These are phyloP conservation scores for Phylloscopus whistleri DNA, from an alignment of 2,113 vertebrate genomes.

Conservation along the genomic window DNA sequence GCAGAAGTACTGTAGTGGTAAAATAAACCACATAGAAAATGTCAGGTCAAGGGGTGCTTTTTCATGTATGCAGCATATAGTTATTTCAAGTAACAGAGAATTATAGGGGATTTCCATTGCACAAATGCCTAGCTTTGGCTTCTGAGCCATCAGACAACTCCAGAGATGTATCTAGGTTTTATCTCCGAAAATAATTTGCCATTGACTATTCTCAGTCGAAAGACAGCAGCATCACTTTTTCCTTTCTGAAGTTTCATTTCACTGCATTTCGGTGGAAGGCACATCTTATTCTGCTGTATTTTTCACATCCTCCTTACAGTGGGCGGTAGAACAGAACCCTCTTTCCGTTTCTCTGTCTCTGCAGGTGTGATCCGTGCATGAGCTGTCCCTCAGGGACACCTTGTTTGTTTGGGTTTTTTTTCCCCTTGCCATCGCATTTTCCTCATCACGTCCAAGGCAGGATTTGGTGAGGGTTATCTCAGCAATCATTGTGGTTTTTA, in stretches of 20 bases:
- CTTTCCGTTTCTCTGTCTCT: neutral
- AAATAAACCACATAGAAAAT: neutral
- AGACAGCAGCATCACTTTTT: neutral
- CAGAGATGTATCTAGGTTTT: neutral
- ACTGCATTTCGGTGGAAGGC: neutral
- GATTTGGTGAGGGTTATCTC: neutral
- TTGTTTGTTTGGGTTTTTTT: fast-evolving
- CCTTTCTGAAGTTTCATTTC: neutral
- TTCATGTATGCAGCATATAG: neutral
- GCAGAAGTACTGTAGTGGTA: neutral
- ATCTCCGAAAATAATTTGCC: neutral
- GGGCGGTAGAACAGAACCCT: neutral
- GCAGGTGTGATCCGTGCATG: fast-evolving
- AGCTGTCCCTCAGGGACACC: neutral
- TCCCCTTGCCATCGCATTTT: neutral
- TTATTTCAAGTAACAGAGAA: neutral
- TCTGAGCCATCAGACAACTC: neutral
- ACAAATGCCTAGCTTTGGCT: neutral
- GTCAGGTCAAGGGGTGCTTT: neutral
- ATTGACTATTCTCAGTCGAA: neutral
- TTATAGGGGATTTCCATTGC: neutral
- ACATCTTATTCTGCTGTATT: neutral
- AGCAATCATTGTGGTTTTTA: neutral
- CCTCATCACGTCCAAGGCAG: neutral
- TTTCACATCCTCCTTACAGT: neutral